These are phyloP conservation scores for Scomberomorus guttatus DNA, from an alignment of 2,797 vertebrate species.

Conservation along the genomic window DNA sequence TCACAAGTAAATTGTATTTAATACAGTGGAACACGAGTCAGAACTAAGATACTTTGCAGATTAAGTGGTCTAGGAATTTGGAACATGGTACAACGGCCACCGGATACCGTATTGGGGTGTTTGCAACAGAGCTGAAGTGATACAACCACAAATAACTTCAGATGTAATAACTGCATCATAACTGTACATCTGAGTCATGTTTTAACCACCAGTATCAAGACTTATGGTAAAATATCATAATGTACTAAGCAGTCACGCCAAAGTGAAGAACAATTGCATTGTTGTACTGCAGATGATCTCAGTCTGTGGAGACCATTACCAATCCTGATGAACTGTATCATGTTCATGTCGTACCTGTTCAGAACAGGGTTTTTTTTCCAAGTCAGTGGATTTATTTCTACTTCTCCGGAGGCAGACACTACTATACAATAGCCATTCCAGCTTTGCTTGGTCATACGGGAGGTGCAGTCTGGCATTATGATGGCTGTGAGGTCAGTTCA, in stretches of 20 bases:
- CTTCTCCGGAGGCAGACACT: conserved; percentile 39
- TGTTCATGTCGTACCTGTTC: conserved; percentile 38
- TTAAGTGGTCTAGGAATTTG: neutral
- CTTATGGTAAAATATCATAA: conserved; percentile 17
- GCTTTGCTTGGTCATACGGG: conserved; percentile 40
- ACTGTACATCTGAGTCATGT: conserved; percentile 9
- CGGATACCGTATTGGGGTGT: neutral
- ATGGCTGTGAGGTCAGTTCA: conserved; percentile 43
- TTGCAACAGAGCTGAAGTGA: neutral
- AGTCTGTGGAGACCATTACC: conserved; percentile 27
- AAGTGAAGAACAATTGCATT: neutral
- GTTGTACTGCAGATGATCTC: conserved; percentile 22
- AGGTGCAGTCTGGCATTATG: conserved; percentile 40
- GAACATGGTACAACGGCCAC: neutral
- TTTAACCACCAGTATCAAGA: conserved; percentile 23
- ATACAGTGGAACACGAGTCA: neutral
- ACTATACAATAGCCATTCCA: conserved; percentile 38
- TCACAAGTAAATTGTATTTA: no score
- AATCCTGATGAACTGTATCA: conserved; percentile 22
- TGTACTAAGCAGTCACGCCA: neutral
- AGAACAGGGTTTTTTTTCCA: conserved; percentile 36
- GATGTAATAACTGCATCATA: conserved; percentile 23
- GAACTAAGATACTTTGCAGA: neutral
- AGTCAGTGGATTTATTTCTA: conserved; percentile 47
- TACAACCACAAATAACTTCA: conserved; percentile 15